phyloP scores from a whole-genome alignment of 1,140 invertebrate genomes.

The Drosophila elegans region DNA sequence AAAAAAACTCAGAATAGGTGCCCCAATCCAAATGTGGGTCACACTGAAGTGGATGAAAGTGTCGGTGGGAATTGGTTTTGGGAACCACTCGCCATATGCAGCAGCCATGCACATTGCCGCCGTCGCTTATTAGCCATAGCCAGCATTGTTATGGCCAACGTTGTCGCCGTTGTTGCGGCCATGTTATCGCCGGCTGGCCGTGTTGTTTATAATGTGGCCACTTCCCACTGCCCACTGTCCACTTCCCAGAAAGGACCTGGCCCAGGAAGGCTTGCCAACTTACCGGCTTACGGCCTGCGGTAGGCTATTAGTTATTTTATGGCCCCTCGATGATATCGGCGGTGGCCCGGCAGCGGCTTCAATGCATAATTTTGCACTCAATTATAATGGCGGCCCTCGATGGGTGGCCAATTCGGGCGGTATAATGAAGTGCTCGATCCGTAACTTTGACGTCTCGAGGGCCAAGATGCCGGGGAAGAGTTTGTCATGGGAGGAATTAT shows the following conservation, averaged over 20 bases:
- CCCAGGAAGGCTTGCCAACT: slow-evolving; percentile 18
- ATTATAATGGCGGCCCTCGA: slow-evolving; percentile 64
- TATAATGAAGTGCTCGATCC: slow-evolving; percentile 59
- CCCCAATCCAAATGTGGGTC: slow-evolving; percentile 22
- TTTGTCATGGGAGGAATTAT: slow-evolving; percentile 53
- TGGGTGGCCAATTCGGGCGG: slow-evolving; percentile 22
- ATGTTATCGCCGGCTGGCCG: slow-evolving; percentile 59
- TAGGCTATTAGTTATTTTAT: slow-evolving; percentile 77
- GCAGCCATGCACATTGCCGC: slow-evolving; percentile 48
- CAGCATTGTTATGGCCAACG: slow-evolving; percentile 61
- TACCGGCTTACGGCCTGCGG: slow-evolving; percentile 22
- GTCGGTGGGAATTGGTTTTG: slow-evolving; percentile 18
- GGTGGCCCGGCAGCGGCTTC: slow-evolving; percentile 41
- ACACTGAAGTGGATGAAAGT: slow-evolving; percentile 24
- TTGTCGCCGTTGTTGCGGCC: slow-evolving; percentile 51
- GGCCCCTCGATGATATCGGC: slow-evolving; percentile 65
- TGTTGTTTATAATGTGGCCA: slow-evolving; percentile 74
- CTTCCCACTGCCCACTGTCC: no score
- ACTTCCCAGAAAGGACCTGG: neutral
- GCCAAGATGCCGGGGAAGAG: slow-evolving; percentile 29
- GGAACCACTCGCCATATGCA: slow-evolving; percentile 33
- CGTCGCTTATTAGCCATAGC: slow-evolving; percentile 72
- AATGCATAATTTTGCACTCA: slow-evolving; percentile 83
- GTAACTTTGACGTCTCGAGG: slow-evolving; percentile 47
- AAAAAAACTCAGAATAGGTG: neutral